phyloP scores from a whole-genome alignment of 2,888 invertebrate genomes.

The Sinotaia quadrata region DNA sequence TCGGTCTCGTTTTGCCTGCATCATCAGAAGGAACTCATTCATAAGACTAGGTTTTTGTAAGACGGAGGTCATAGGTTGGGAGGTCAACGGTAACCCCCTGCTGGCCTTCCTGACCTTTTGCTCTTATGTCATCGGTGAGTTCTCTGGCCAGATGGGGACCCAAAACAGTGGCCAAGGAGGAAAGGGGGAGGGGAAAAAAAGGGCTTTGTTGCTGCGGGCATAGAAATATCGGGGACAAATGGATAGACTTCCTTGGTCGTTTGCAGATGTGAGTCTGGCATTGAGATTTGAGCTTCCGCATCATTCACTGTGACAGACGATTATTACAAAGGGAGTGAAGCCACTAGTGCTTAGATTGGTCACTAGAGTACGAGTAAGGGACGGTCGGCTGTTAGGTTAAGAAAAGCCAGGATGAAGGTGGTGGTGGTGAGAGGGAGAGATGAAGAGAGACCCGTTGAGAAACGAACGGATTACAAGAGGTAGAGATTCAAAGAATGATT shows the following conservation, averaged over 20 bases:
- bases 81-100: conserved; percentile 21
- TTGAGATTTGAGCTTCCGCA: not conserved
- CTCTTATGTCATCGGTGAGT: conserved; percentile 22
- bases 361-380: too few species aligned
- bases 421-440: not conserved
- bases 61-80: conserved; percentile 10
- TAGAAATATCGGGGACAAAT: not conserved
- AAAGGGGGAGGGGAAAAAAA: too few species aligned
- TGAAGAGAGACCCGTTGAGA: not conserved
- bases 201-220: not conserved
- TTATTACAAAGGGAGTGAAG: too few species aligned
- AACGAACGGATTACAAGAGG: not conserved
- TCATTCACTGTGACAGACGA: too few species aligned
- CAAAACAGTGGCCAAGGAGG: conserved; percentile 23
- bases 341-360: too few species aligned
- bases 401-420: not conserved
- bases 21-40: conserved; percentile 16
- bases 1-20: conserved; percentile 6
- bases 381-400: conserved; percentile 3
- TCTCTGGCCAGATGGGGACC: conserved; percentile 15
- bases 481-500: too few species aligned
- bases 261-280: not conserved
- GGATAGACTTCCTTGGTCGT: not conserved
- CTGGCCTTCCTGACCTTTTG: conserved; percentile 28
- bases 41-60: conserved; percentile 12